Conservation (phyloP, 2,113 vertebrate species). For the Pseudois nayaur region DNA sequence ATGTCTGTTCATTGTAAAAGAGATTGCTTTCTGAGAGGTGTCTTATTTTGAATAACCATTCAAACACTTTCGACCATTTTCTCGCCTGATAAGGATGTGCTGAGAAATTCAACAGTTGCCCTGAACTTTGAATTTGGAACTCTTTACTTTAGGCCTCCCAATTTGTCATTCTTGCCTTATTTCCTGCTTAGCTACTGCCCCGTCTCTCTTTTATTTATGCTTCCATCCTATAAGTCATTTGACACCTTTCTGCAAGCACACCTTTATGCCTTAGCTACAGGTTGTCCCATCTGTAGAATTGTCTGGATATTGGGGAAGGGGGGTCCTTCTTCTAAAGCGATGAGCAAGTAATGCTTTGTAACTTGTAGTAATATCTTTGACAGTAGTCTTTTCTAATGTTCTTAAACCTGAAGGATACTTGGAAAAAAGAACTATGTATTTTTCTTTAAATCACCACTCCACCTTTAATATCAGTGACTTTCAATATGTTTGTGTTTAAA, state of each 20-base stretch:
- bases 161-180: neutral
- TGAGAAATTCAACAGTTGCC: neutral
- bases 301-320: neutral
- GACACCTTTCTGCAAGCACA: neutral
- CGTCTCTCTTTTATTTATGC: neutral
- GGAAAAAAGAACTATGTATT: neutral
- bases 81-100: neutral
- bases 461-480: neutral
- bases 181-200: neutral
- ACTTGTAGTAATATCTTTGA: neutral
- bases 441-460: neutral
- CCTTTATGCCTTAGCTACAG: neutral
- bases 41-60: neutral
- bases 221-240: neutral
- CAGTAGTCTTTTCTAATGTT: neutral
- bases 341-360: neutral
- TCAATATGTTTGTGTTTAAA: neutral
- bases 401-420: neutral
- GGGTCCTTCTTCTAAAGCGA: neutral
- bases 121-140: neutral
- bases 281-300: neutral
- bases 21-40: neutral
- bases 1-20: neutral
- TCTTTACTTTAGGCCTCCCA: accelerated
- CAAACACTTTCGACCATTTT: neutral